Conservation (phyloP, 2,888 invertebrate species). For the Leucoma salicis region DNA sequence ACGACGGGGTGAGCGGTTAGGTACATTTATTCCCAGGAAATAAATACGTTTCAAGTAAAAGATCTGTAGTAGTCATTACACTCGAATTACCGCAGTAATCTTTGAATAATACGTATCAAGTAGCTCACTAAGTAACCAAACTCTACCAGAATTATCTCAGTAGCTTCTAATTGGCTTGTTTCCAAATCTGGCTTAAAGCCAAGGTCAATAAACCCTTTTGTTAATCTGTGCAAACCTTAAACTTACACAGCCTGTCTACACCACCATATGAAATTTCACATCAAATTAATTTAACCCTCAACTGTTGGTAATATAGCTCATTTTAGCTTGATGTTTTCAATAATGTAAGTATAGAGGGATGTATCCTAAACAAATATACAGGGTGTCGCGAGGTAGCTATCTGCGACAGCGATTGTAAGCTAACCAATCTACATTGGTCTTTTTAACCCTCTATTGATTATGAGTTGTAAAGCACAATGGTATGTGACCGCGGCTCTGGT, state of each 20-base stretch:
- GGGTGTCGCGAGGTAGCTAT: constrained; percentile 62
- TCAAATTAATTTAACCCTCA: constrained; percentile 51
- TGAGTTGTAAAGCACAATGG: constrained; percentile 11
- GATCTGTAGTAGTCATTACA: too few relatives aligned
- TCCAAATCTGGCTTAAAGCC: constrained; percentile 66
- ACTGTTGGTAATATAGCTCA: constrained; percentile 41
- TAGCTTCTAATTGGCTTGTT: constrained; percentile 56
- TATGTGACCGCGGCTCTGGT: constrained; percentile 28
- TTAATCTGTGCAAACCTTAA: constrained; percentile 54
- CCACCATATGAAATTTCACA: constrained; percentile 32
- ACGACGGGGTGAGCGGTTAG: too few relatives aligned
- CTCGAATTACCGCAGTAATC: constrained; percentile 9
- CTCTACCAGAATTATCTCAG: constrained; percentile 48
- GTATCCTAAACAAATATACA: constrained; percentile 76
- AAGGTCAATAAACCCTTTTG: constrained; percentile 74
- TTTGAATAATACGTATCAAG: constrained; percentile 16
- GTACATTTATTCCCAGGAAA: too few relatives aligned
- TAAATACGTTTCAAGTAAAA: too few relatives aligned
- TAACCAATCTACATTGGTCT: constrained; percentile 49
- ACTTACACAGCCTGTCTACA: constrained; percentile 47
- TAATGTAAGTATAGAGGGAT: constrained; percentile 70
- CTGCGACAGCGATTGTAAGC: constrained; percentile 48
- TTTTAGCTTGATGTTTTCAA: constrained; percentile 39
- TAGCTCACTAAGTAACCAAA: constrained; percentile 21
- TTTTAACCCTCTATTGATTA: constrained; percentile 23